Conservation (phyloP, 2,797 vertebrate species). For the Alosa sapidissima region DNA sequence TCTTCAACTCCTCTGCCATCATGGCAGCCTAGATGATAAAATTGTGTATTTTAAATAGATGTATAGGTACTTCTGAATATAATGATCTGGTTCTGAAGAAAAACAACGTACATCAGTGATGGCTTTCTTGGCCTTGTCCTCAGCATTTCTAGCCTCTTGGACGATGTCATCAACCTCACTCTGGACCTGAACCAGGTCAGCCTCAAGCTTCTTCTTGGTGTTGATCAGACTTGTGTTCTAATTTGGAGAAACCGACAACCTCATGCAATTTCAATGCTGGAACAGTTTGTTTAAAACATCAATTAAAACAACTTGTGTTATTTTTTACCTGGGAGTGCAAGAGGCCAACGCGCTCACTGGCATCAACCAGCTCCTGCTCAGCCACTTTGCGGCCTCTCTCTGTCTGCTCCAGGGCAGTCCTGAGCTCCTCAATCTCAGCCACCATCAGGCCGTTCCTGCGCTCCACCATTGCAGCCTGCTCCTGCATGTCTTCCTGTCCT, state of each 20-base stretch:
- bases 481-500: not conserved
- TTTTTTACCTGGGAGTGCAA: not conserved
- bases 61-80: no score
- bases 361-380: not conserved
- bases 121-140: not conserved
- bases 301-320: not conserved
- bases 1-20: not conserved
- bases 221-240: not conserved
- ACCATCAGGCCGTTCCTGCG: not conserved
- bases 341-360: not conserved
- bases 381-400: slow-evolving; percentile 9
- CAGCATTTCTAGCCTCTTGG: not conserved
- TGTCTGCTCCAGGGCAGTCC: slow-evolving; percentile 4
- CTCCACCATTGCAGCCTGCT: not conserved
- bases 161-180: slow-evolving; percentile 1
- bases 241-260: not conserved
- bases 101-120: slow-evolving; percentile 7
- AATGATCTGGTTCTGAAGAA: no score
- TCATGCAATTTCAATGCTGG: not conserved
- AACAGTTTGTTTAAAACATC: not conserved
- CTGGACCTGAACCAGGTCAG: not conserved
- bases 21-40: not conserved
- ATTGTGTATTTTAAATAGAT: no score
- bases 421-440: not conserved
- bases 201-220: slow-evolving; percentile 4